Conservation (phyloP, 2,888 invertebrate species). For the Pilophorus perplexus region DNA sequence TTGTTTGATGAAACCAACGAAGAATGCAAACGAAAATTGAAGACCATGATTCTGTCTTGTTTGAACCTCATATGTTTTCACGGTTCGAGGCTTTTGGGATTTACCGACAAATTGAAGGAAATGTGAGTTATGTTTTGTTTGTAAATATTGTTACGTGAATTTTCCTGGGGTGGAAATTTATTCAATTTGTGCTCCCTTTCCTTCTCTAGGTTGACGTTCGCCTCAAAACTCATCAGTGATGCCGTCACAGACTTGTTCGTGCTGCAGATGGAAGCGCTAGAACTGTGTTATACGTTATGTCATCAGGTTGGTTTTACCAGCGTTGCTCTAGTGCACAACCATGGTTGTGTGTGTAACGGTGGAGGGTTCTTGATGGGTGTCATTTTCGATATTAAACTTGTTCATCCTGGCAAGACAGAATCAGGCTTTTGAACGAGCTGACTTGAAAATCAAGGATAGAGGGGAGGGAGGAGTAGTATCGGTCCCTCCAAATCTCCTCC, state of each 20-base stretch:
- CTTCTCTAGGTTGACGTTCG: conserved; percentile 21
- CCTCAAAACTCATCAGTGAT: background rate
- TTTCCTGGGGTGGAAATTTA: too few relatives aligned
- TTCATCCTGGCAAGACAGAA: too few relatives aligned
- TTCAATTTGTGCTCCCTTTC: background rate
- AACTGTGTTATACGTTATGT: conserved; percentile 31
- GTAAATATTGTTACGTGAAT: background rate
- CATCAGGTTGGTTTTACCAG: conserved; percentile 31
- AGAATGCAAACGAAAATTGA: too few relatives aligned
- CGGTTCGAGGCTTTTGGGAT: conserved; percentile 26
- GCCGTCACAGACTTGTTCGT: conserved; percentile 11
- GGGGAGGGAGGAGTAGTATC: too few relatives aligned
- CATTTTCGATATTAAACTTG: too few relatives aligned
- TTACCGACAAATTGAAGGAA: conserved; percentile 15
- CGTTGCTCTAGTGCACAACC: too few relatives aligned
- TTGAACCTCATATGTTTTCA: conserved; percentile 35
- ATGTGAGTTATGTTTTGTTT: conserved; percentile 13
- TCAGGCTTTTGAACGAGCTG: too few relatives aligned
- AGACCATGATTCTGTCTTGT: conserved; percentile 21
- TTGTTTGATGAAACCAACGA: conserved; percentile 22
- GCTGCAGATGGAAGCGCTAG: conserved; percentile 17
- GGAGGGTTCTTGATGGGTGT: too few relatives aligned
- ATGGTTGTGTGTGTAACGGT: too few relatives aligned
- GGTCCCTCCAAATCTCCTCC: too few relatives aligned
- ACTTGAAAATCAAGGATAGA: too few relatives aligned